A percentile compares a stretch with the other conserved stretches of the same genome.
Conservation (phyloP, 2,888 invertebrate genomes). For the Zootermopsis nevadensis region DNA sequence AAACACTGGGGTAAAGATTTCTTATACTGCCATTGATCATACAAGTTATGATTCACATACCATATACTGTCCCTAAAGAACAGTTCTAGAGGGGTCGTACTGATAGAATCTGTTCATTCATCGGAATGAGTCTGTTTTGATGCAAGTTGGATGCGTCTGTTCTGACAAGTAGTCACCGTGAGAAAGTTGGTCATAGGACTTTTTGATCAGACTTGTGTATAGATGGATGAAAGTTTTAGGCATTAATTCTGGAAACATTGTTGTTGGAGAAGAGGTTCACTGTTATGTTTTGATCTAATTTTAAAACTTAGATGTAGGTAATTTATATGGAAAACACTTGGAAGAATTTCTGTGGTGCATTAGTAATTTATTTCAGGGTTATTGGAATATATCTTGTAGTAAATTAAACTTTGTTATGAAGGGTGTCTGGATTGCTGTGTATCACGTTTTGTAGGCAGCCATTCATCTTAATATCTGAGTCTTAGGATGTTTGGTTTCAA, state of each 20-base stretch:
- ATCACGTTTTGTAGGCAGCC: background rate
- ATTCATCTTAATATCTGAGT: background rate
- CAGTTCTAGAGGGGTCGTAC: no score
- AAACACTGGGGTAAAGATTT: no score
- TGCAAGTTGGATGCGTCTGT: no score
- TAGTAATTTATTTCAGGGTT: background rate
- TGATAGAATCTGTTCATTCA: no score
- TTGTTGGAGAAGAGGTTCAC: slow-evolving; percentile 7
- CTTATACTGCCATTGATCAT: no score
- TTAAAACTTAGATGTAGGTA: background rate
- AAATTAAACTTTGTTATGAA: background rate
- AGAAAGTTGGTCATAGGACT: no score
- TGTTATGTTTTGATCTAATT: background rate
- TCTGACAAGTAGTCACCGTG: no score
- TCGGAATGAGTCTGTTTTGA: no score
- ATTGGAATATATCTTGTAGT: background rate
- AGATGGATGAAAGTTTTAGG: background rate
- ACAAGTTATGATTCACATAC: no score
- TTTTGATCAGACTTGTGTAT: background rate
- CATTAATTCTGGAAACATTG: slow-evolving; percentile 9
- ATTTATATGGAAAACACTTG: background rate
- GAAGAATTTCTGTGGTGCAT: background rate
- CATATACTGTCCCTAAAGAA: no score
- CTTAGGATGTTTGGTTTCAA: background rate
- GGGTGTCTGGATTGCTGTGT: background rate